Evolutionary conservation across 2,888 invertebrate genomes (phyloP), one percentile per base, ranked within the genome.

Genomic region (Tachina grossa): DNA sequence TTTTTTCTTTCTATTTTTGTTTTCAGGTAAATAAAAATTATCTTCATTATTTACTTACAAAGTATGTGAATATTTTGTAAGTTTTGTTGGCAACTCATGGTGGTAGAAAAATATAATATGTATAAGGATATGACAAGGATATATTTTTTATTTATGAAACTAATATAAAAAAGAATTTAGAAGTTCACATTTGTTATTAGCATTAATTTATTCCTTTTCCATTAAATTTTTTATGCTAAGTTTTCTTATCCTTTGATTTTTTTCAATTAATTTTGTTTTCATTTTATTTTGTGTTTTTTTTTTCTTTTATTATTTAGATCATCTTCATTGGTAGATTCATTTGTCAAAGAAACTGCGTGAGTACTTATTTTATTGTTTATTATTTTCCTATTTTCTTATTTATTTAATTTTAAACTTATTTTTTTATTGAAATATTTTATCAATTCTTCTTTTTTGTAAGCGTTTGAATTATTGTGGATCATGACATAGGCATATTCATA

Each of bases 321-420:
- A 69, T 19, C 74, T 49, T 90, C 89, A 75, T 76, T 91, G 88
- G 91, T 91, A 88, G 90, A 91, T 88, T 89, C 91, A 65, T 83
- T 91, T 45, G 83, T 91, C 49, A 89, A 80, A 84, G 91, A 91
- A 88, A 91, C 91, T 77, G 88, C 90, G 91, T 91, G 90, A 91
- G 91, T 85, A 83, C 5, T 91, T 77, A 77, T 85, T 13, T 72
- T 31, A 65, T 79, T 43, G 49, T n/a, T 61, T 61, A 87, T 79
- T 82, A 49, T 61, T 81, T 74, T 41, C 16, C 16, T 75, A 43
- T 77, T 53, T 13, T 57, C 9, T 31, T 59, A 31, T 59, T 39
- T 14, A 8, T 19, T 14, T 10, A 57, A 10, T 39, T 41, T 55
- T 11, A 1, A 22, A 16, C n/a, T 43, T n/a, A n/a, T n/a, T 19